These are phyloP conservation scores for Melanogrammus aeglefinus DNA, from an alignment of 2,797 vertebrate species.

Conservation along the genomic window DNA sequence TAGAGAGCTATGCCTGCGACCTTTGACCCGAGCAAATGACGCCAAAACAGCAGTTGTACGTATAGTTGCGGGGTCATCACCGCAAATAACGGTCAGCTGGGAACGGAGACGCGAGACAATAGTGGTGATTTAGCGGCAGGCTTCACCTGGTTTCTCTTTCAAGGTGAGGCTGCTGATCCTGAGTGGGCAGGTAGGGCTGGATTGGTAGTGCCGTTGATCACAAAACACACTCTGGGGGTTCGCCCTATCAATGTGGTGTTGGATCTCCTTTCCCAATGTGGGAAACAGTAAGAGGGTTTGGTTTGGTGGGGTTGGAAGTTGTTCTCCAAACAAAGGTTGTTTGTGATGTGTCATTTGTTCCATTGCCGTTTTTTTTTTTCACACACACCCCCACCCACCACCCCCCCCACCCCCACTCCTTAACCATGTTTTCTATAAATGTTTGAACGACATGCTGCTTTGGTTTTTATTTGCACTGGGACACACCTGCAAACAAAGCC, in stretches of 20 bases:
- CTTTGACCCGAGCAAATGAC: constrained; percentile 34
- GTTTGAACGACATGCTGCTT: too few species aligned
- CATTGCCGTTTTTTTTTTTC: too few species aligned
- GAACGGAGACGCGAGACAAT: constrained; percentile 20
- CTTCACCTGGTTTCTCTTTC: constrained; percentile 62
- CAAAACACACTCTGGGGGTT: background rate
- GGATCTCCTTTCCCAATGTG: constrained; percentile 21
- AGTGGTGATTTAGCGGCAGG: constrained; percentile 30
- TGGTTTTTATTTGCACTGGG: too few species aligned
- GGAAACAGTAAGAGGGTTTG: background rate
- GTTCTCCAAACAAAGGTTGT: too few species aligned
- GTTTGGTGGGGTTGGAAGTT: too few species aligned
- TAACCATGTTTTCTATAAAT: too few species aligned
- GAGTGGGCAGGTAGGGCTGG: constrained; percentile 1
- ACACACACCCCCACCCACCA: too few species aligned
- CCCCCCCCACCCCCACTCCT: too few species aligned
- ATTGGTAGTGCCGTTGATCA: background rate
- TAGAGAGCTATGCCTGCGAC: constrained; percentile 36
- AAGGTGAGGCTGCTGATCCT: constrained; percentile 13
- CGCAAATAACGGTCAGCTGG: constrained; percentile 32
- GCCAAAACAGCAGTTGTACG: constrained; percentile 39
- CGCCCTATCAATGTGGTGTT: background rate
- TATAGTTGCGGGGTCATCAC: constrained; percentile 50
- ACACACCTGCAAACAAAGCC: too few species aligned
- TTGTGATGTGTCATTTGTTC: too few species aligned